Conservation (phyloP, 2,113 vertebrate genomes). For the Sclerurus mexicanus region DNA sequence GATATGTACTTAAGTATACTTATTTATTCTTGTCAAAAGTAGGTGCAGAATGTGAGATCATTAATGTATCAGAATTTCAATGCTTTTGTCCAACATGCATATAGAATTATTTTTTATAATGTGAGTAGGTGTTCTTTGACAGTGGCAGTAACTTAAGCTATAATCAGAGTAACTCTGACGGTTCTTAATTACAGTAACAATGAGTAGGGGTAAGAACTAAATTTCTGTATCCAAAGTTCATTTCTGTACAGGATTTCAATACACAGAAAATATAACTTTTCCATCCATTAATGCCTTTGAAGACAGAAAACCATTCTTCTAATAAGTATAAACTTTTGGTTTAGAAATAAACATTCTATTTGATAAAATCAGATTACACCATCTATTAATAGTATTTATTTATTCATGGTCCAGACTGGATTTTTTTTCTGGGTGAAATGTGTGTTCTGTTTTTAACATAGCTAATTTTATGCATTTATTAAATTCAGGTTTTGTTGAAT, state of each 20-base stretch:
- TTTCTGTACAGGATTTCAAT: neutral
- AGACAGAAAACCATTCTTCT: neutral
- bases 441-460: neutral
- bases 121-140: neutral
- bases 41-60: neutral
- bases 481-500: neutral
- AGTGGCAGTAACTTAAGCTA: neutral
- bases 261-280: neutral
- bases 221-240: neutral
- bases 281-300: neutral
- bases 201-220: neutral
- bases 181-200: neutral
- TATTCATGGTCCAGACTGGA: neutral
- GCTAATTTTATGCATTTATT: neutral
- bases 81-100: neutral
- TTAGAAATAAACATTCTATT: neutral
- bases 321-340: neutral
- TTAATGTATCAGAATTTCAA: neutral
- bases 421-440: fast-evolving
- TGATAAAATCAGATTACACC: neutral
- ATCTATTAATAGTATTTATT: neutral
- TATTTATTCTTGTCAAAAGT: neutral
- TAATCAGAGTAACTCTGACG: neutral
- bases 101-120: neutral
- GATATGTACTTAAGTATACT: neutral